Conservation (phyloP, 2,113 vertebrate genomes). For the Bujurquina vittata region DNA sequence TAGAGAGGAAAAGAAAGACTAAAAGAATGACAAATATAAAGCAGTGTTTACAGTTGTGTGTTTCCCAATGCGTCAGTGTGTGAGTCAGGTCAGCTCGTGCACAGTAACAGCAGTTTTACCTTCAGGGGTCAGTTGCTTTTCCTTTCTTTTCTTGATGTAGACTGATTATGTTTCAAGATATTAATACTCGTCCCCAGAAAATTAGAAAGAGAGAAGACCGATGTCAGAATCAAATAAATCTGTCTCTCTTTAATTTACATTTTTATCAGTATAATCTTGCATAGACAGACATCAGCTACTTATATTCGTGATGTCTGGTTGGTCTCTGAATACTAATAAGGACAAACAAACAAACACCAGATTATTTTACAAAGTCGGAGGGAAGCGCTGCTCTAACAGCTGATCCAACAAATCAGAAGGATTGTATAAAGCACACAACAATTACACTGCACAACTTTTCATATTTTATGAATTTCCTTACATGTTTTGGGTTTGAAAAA, state of each 20-base stretch:
- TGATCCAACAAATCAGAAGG: background rate
- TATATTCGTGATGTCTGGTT: background rate
- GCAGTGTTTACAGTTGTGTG: background rate
- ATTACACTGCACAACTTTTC: background rate
- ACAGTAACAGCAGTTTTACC: background rate
- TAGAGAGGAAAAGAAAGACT: background rate
- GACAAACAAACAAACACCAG: background rate
- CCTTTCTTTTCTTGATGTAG: background rate
- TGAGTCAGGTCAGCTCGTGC: background rate
- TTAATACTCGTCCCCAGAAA: background rate
- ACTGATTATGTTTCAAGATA: constrained; percentile 3
- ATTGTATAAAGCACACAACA: background rate
- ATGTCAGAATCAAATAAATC: background rate
- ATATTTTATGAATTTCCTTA: background rate
- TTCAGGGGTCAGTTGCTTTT: background rate
- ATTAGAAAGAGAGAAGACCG: background rate
- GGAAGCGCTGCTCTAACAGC: background rate
- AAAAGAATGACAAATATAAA: background rate
- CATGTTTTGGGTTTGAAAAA: background rate
- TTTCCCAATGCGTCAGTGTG: background rate
- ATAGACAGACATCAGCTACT: background rate
- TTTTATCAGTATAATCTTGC: background rate
- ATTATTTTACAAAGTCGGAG: background rate
- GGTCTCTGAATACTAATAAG: background rate
- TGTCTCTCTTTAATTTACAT: background rate